Evolutionary conservation across 2,797 vertebrate genomes (phyloP).

Genomic region (Monodelphis domestica): DNA sequence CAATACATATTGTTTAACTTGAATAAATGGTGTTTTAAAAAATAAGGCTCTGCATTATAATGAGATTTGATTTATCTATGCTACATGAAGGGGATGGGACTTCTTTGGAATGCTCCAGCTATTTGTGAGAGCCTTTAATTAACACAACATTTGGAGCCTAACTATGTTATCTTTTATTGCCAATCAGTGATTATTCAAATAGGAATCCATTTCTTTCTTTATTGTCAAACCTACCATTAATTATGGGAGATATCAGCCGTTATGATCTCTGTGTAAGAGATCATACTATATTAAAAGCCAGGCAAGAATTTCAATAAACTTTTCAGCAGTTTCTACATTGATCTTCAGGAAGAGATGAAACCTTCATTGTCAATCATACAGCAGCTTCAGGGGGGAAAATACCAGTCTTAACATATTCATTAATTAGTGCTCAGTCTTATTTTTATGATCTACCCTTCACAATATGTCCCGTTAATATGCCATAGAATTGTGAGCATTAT

Average conservation of each 20-base stretch:
- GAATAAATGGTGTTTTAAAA: background rate
- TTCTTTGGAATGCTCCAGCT: background rate
- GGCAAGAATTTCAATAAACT: background rate
- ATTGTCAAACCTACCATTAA: background rate
- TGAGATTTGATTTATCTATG: background rate
- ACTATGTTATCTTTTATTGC: background rate
- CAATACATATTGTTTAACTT: background rate
- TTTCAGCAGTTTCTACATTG: slow-evolving; percentile 12
- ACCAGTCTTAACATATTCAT: slow-evolving; percentile 56
- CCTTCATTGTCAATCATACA: background rate
- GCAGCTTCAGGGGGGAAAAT: slow-evolving; percentile 29
- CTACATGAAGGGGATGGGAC: background rate
- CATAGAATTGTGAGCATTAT: slow-evolving; percentile 67
- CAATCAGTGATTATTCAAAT: background rate
- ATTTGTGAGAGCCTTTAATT: background rate
- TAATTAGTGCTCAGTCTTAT: slow-evolving; percentile 76
- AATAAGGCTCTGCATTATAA: background rate
- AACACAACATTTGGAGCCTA: background rate
- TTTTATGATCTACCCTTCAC: slow-evolving; percentile 61
- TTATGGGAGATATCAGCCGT: background rate
- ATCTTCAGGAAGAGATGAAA: background rate
- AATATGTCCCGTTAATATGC: slow-evolving; percentile 68
- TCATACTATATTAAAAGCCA: too few relatives aligned
- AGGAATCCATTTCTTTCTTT: background rate
- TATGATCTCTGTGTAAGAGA: background rate